Evolutionary conservation across 2,113 vertebrate genomes (phyloP).

Genomic region (Arizona elegans): DNA sequence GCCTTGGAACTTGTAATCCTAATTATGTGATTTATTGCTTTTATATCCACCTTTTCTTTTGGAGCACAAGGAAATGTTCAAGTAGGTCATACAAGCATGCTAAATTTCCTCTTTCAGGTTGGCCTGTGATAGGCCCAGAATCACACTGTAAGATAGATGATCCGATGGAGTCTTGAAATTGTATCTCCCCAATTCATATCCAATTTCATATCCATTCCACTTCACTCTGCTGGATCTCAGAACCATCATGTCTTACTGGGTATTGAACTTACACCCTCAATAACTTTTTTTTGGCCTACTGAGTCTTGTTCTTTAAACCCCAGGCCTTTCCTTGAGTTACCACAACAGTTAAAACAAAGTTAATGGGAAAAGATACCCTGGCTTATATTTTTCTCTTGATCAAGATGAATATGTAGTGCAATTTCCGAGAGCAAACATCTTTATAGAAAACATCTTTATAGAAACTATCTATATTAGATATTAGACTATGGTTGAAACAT

Average conservation of each 20-base stretch:
- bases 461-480: neutral
- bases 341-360: neutral
- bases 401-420: neutral
- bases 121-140: neutral
- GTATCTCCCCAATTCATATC: neutral
- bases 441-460: neutral
- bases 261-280: neutral
- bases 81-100: neutral
- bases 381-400: neutral
- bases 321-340: neutral
- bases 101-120: neutral
- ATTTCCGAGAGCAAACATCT: neutral
- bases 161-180: neutral
- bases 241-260: neutral
- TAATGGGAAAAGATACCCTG: neutral
- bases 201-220: neutral
- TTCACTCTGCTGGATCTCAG: neutral
- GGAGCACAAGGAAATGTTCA: neutral
- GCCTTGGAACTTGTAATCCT: neutral
- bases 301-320: neutral
- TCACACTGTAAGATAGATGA: neutral
- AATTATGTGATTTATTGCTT: neutral
- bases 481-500: neutral
- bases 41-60: neutral
- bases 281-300: neutral